Percentiles rank a stretch among this genome's conserved stretches.
These are phyloP conservation scores for Chromobotia macracanthus DNA, from an alignment of 2,797 vertebrate species.

Conservation along the genomic window DNA sequence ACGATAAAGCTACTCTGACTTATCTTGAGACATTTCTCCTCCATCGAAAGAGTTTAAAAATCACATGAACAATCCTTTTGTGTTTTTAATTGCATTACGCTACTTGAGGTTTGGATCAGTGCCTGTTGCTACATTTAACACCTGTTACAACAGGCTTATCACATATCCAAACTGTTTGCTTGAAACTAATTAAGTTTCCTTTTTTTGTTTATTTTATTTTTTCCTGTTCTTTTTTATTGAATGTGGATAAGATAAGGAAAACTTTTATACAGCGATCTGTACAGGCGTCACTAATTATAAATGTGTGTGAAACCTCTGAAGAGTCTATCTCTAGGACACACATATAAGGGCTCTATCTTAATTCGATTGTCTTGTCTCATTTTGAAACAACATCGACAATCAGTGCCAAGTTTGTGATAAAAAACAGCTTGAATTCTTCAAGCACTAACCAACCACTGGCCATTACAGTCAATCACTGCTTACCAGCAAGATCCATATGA, in stretches of 20 bases:
- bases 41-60: conserved; percentile 13
- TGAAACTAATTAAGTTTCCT: not conserved
- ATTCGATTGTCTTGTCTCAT: too few species aligned
- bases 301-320: too few species aligned
- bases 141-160: not conserved
- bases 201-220: not conserved
- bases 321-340: too few species aligned
- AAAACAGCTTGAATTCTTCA: too few species aligned
- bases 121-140: not conserved
- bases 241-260: conserved; percentile 14
- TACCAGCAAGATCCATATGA: too few species aligned
- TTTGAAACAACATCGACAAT: too few species aligned
- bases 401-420: too few species aligned
- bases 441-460: too few species aligned
- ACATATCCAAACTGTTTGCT: not conserved
- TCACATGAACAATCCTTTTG: conserved; percentile 12
- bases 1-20: conserved; percentile 29
- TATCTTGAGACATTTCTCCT: conserved; percentile 32
- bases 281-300: not conserved
- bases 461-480: too few species aligned
- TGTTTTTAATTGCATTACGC: not conserved
- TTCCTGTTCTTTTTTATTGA: not conserved
- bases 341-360: too few species aligned
- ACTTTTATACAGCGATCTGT: conserved; percentile 1
- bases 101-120: not conserved